Evolutionary conservation across 1,140 invertebrate species (phyloP).

Genomic region (Brachionus sp.): DNA sequence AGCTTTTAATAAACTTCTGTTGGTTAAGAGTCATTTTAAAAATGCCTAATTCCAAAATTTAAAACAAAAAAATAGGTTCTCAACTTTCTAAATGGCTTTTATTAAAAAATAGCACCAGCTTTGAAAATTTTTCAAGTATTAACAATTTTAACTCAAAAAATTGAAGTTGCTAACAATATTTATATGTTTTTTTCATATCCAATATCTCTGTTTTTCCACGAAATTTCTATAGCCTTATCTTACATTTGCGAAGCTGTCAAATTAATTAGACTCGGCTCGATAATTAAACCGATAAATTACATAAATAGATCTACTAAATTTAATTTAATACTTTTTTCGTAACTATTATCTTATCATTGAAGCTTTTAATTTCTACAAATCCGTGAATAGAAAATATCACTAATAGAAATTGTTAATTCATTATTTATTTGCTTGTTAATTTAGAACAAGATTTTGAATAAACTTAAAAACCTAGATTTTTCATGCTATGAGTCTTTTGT

Average conservation of each 20-base stretch:
- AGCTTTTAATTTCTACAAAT: background rate
- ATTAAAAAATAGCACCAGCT: background rate
- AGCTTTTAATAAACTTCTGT: conserved; percentile 3
- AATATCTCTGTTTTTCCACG: background rate
- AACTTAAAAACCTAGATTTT: background rate
- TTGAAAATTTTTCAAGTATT: background rate
- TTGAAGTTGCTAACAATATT: background rate
- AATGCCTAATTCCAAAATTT: background rate
- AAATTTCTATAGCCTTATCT: background rate
- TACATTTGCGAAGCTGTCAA: background rate
- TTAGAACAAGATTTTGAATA: background rate
- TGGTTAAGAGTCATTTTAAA: background rate
- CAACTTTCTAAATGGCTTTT: background rate
- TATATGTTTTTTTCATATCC: background rate
- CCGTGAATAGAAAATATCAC: background rate
- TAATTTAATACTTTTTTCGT: background rate
- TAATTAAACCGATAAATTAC: background rate
- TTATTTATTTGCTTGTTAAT: background rate
- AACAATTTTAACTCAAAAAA: background rate
- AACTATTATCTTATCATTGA: conserved; percentile 24
- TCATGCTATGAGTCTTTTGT: background rate
- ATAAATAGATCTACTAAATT: background rate
- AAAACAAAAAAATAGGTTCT: background rate
- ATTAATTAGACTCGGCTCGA: background rate
- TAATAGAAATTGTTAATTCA: background rate